Conservation (phyloP, 2,113 vertebrate genomes). For the Circaetus cinerascens region DNA sequence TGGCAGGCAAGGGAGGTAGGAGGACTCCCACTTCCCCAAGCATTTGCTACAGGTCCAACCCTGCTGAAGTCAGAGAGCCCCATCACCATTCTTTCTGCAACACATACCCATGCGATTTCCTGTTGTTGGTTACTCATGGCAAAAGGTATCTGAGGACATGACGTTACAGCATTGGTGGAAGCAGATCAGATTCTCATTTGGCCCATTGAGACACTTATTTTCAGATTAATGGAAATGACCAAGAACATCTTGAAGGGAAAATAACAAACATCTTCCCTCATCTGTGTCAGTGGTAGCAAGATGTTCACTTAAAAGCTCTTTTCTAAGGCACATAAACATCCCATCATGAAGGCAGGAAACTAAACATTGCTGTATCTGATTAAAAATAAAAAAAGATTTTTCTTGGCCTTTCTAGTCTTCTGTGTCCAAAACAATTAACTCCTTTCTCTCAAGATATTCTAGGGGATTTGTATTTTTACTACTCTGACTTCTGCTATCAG, state of each 20-base stretch:
- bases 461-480: background rate
- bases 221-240: background rate
- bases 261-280: background rate
- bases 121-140: background rate
- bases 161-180: background rate
- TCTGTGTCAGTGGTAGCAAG: background rate
- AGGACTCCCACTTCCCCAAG: background rate
- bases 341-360: background rate
- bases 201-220: background rate
- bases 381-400: background rate
- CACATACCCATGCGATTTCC: accelerated
- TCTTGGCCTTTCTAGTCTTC: background rate
- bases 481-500: background rate
- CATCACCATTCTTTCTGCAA: background rate
- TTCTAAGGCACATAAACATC: background rate
- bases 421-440: background rate
- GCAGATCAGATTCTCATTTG: background rate
- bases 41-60: background rate
- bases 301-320: background rate
- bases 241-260: background rate
- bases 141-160: background rate
- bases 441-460: background rate
- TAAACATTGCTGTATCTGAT: background rate
- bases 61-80: background rate
- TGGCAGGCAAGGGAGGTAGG: background rate